These are phyloP conservation scores for Spodoptera picta DNA, from an alignment of 2,888 invertebrate species.

Conservation along the genomic window DNA sequence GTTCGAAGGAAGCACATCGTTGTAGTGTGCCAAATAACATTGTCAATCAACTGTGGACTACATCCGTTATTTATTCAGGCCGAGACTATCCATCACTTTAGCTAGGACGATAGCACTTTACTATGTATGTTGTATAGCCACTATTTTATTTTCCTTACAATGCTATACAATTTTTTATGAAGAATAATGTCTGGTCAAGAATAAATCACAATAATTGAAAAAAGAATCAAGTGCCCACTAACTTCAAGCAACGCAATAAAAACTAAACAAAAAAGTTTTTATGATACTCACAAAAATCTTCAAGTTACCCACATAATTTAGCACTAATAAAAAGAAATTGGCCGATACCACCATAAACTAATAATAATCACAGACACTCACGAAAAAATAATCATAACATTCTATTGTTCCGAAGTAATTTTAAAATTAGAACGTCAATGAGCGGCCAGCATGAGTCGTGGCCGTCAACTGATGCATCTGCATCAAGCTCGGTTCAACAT, in stretches of 20 bases:
- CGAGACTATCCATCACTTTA: slow-evolving; percentile 74
- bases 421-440: slow-evolving; percentile 54
- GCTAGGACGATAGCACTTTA: slow-evolving; percentile 36
- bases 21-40: slow-evolving; percentile 62
- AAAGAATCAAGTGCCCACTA: too few species aligned
- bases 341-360: neutral
- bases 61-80: slow-evolving; percentile 73
- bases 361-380: slow-evolving; percentile 18
- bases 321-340: slow-evolving; percentile 12
- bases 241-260: neutral
- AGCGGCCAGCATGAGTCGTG: slow-evolving; percentile 70
- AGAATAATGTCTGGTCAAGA: neutral
- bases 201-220: neutral
- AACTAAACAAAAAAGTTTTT: neutral
- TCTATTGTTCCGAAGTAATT: slow-evolving; percentile 10
- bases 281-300: slow-evolving; percentile 18
- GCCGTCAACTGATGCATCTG: slow-evolving; percentile 79
- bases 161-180: too few species aligned
- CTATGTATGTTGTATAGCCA: neutral
- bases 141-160: too few species aligned
- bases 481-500: slow-evolving; percentile 57
- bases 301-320: slow-evolving; percentile 5
- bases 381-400: neutral
- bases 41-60: slow-evolving; percentile 64
- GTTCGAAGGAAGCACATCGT: slow-evolving; percentile 57